A percentile compares a stretch with the other conserved stretches of the same genome.
These are phyloP conservation scores for Tyrannus savana DNA, from an alignment of 2,113 vertebrate genomes.

Conservation along the genomic window DNA sequence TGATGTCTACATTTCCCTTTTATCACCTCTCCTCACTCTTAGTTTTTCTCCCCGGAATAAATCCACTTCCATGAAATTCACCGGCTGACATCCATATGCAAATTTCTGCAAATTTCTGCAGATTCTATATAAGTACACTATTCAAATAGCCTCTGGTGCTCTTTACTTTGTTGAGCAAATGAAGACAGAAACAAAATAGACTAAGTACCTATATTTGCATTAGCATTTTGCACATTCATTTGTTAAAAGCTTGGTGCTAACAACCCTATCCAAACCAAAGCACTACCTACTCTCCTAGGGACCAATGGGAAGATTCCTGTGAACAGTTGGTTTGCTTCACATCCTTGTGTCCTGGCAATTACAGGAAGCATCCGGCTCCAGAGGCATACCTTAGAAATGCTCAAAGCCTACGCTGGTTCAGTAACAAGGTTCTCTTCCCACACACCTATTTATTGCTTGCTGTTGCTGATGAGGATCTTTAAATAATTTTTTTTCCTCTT, in stretches of 20 bases:
- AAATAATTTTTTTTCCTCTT: neutral
- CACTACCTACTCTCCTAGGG: neutral
- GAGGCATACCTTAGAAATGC: neutral
- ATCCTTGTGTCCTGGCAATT: neutral
- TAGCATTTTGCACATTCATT: slow-evolving; percentile 20
- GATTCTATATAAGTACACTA: neutral
- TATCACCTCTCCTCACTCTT: neutral
- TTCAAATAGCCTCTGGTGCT: slow-evolving; percentile 23
- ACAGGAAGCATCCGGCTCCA: neutral
- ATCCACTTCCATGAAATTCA: neutral
- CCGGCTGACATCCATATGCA: neutral
- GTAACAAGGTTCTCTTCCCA: neutral
- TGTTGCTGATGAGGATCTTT: neutral
- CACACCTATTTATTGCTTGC: neutral
- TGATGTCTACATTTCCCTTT: neutral
- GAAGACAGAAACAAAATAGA: neutral
- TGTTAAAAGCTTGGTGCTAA: neutral
- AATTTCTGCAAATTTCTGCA: slow-evolving; percentile 46
- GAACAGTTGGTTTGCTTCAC: neutral
- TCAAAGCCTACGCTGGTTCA: neutral
- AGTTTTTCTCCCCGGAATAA: neutral
- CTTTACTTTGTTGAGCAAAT: neutral
- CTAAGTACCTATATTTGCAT: slow-evolving; percentile 47
- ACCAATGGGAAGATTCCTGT: neutral
- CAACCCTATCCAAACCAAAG: neutral